These are phyloP conservation scores for Ceratosolen fusciceps DNA, from an alignment of 1,140 invertebrate genomes.

Conservation along the genomic window DNA sequence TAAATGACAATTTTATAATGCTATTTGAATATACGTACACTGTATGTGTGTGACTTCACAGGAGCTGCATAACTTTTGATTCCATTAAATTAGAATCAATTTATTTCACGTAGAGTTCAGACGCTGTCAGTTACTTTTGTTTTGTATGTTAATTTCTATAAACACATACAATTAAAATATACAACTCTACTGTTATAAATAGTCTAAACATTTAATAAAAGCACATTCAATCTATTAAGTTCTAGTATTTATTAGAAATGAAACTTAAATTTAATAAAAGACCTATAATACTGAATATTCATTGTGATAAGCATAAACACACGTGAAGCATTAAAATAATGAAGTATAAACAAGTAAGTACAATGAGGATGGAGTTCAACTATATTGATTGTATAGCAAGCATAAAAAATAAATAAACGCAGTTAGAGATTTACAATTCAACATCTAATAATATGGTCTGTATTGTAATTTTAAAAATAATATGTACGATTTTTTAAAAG, in stretches of 20 bases:
- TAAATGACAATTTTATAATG: constrained; percentile 31
- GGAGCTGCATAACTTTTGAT: neutral
- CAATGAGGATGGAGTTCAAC: neutral
- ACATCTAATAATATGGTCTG: neutral
- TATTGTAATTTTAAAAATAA: neutral
- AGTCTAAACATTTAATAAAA: no score
- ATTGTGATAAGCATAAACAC: neutral
- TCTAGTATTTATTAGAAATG: neutral
- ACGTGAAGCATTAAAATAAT: neutral
- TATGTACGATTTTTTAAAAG: neutral
- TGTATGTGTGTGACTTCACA: neutral
- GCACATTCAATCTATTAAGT: neutral
- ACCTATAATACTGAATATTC: neutral
- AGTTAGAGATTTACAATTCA: neutral
- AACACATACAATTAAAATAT: neutral
- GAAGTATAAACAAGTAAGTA: neutral
- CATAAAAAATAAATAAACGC: neutral
- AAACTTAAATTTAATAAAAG: neutral
- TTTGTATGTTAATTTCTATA: neutral
- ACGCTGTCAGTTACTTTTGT: neutral
- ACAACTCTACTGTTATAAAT: no score
- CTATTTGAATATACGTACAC: neutral
- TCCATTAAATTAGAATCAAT: neutral
- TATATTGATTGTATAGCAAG: neutral
- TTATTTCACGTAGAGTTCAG: constrained; percentile 1